A percentile compares a stretch with the other conserved stretches of the same genome.
Evolutionary conservation across 2,797 vertebrate species (phyloP).

Genomic region (Microctenopoma stevenorrisi): DNA sequence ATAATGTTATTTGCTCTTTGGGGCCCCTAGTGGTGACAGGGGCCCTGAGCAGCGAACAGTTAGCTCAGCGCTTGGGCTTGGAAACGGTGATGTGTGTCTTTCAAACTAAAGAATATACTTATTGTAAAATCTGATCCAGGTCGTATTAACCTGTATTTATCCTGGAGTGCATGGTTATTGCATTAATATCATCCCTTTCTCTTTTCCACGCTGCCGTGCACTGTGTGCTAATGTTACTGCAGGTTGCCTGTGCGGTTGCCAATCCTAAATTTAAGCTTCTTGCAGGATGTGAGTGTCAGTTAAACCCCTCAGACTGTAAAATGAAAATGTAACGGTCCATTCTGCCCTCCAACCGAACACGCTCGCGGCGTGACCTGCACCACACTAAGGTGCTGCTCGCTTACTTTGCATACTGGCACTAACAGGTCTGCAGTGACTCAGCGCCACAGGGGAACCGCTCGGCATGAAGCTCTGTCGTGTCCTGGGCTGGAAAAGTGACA

Average conservation of each 20-base stretch:
- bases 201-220: slow-evolving; percentile 17
- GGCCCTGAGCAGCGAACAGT: too few species aligned
- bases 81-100: too few species aligned
- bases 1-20: too few species aligned
- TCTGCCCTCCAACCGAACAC: slow-evolving; percentile 4
- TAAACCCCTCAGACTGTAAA: slow-evolving; percentile 57
- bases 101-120: too few species aligned
- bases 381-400: background rate
- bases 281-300: slow-evolving; percentile 20
- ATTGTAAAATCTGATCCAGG: background rate
- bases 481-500: background rate
- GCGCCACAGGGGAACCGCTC: background rate
- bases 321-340: slow-evolving; percentile 51
- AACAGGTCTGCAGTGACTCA: background rate
- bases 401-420: slow-evolving; percentile 12
- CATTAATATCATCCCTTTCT: slow-evolving; percentile 6
- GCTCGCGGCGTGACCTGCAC: slow-evolving; percentile 16
- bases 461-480: background rate
- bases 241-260: background rate
- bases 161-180: slow-evolving; percentile 11
- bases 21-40: too few species aligned
- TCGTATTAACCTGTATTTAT: slow-evolving; percentile 15
- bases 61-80: too few species aligned
- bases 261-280: slow-evolving; percentile 36
- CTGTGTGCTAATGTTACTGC: slow-evolving; percentile 23